Percentiles rank a stretch among this genome's conserved stretches.
These are phyloP conservation scores for Chlorodrepanis virens DNA, from an alignment of 2,113 vertebrate genomes.

Conservation along the genomic window DNA sequence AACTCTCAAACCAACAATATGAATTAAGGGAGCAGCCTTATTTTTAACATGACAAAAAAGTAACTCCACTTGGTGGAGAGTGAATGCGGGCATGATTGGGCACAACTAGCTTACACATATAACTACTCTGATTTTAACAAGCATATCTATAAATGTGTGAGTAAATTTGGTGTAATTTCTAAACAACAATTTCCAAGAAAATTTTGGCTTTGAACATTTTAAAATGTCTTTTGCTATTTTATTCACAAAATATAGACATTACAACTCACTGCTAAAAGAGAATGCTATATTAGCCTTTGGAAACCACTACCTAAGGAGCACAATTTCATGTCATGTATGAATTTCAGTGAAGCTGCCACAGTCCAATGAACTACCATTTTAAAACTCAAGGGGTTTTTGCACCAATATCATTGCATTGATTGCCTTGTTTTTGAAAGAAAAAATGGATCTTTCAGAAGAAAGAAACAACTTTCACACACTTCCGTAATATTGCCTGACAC, in stretches of 20 bases:
- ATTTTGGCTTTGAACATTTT: background rate
- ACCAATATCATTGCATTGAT: background rate
- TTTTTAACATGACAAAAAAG: background rate
- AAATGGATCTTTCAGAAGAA: background rate
- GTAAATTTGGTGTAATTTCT: background rate
- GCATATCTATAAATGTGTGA: background rate
- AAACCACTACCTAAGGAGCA: background rate
- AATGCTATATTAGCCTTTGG: background rate
- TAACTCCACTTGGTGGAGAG: background rate
- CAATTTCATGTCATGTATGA: background rate
- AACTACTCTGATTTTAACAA: background rate
- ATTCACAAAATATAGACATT: background rate
- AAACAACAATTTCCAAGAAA: background rate
- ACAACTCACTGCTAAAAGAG: background rate
- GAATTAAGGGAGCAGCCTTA: background rate
- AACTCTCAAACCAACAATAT: background rate
- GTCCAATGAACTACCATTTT: background rate
- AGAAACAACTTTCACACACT: background rate
- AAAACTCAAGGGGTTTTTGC: background rate
- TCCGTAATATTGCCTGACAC: background rate
- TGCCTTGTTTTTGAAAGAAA: background rate
- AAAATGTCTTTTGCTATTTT: background rate
- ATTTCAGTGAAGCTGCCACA: background rate
- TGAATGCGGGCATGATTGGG: accelerated
- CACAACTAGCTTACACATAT: accelerated